Conservation (phyloP, 2,113 vertebrate genomes). For the Plotosus lineatus region DNA sequence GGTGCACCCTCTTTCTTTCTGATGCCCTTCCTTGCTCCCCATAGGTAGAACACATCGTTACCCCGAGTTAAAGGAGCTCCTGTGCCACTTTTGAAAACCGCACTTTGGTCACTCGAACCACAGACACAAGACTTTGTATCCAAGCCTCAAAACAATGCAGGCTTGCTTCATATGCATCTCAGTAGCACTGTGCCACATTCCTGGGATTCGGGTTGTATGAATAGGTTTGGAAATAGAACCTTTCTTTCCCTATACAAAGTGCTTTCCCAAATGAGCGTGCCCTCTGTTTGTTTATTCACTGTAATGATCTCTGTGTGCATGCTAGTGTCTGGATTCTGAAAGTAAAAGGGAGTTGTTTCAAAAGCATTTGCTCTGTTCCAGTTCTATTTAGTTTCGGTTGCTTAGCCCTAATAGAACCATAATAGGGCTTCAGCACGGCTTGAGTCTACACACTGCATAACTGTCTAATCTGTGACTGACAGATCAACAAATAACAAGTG, state of each 20-base stretch:
- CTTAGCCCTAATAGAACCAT: constrained; percentile 1
- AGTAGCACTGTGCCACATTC: neutral
- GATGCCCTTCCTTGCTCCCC: neutral
- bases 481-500: constrained; percentile 25
- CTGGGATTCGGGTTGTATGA: neutral
- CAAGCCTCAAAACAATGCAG: neutral
- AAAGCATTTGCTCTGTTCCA: constrained; percentile 8
- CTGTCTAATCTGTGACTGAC: constrained; percentile 28
- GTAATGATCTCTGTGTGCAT: constrained; percentile 22
- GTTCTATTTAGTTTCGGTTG: constrained; percentile 12
- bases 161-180: constrained; percentile 18
- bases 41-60: constrained; percentile 14
- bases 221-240: constrained; percentile 21
- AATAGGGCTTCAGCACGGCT: neutral
- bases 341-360: constrained; percentile 16
- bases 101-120: neutral
- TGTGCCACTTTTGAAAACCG: neutral
- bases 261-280: constrained; percentile 7
- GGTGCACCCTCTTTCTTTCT: neutral
- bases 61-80: neutral
- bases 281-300: constrained; percentile 29
- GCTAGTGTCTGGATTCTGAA: neutral
- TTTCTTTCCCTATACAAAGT: neutral
- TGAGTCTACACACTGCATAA: constrained; percentile 1
- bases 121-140: constrained; percentile 13